Conservation (phyloP, 2,113 vertebrate genomes). For the Axis porcinus region DNA sequence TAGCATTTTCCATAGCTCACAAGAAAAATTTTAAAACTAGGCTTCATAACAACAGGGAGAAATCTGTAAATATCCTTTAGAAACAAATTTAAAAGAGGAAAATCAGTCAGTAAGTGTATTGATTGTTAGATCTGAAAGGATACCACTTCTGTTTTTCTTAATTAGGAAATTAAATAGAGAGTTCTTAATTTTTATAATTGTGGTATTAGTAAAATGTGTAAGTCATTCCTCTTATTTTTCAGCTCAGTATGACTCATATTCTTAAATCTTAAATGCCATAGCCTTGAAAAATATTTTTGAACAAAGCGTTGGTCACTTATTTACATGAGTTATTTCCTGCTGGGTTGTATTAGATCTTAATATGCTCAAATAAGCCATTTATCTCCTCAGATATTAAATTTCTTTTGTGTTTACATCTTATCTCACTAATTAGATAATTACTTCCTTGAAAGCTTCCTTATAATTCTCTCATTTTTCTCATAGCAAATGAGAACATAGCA, state of each 20-base stretch:
- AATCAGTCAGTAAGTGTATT: not conserved
- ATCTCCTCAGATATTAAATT: not conserved
- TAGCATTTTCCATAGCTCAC: not conserved
- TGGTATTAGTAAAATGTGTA: not conserved
- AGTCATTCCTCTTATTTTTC: not conserved
- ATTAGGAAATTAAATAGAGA: not conserved
- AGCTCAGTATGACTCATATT: not conserved
- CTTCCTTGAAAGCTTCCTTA: constrained; percentile 24
- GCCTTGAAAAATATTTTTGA: not conserved
- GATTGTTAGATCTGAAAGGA: not conserved
- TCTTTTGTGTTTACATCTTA: not conserved
- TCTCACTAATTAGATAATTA: constrained; percentile 11
- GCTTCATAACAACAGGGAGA: not conserved
- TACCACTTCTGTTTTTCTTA: not conserved
- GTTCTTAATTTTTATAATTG: not conserved
- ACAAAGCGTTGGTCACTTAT: not conserved
- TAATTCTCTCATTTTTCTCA: not conserved
- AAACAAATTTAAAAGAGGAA: not conserved
- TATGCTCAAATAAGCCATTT: not conserved
- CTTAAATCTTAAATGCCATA: not conserved
- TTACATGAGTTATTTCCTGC: not conserved
- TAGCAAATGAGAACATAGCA: not conserved
- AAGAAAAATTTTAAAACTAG: not conserved
- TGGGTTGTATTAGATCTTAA: not conserved
- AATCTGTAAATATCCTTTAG: not conserved